A percentile compares a stretch with the other conserved stretches of the same genome.
Conservation (phyloP, 1,140 invertebrate species). For the Drosophila guanche region DNA sequence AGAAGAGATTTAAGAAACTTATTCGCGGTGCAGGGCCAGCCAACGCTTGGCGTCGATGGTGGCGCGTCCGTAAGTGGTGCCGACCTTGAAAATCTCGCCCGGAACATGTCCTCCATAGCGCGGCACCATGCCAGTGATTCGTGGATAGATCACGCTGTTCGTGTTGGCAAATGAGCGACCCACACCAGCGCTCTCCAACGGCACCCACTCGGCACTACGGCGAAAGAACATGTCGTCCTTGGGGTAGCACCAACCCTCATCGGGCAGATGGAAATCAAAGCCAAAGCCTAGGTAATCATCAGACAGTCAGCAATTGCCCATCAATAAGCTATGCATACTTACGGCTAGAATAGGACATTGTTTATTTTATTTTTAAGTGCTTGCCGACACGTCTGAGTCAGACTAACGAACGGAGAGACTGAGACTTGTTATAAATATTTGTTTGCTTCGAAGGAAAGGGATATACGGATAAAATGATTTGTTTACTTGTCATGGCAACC, state of each 20-base stretch:
- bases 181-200: constrained; percentile 84
- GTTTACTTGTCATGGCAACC: constrained; percentile 63
- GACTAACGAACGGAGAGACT: constrained; percentile 40
- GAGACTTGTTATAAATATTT: constrained; percentile 33
- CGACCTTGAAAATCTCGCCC: constrained; percentile 87
- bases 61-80: constrained; percentile 89
- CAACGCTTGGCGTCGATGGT: constrained; percentile 88
- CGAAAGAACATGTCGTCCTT: constrained; percentile 88
- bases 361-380: constrained; percentile 7
- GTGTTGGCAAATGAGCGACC: constrained; percentile 84
- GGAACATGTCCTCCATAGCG: constrained; percentile 90
- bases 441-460: constrained; percentile 28
- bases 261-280: constrained; percentile 64
- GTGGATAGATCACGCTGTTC: constrained; percentile 87
- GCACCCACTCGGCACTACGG: constrained; percentile 87
- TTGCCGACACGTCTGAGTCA: constrained; percentile 17
- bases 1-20: constrained; percentile 2
- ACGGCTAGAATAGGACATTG: constrained; percentile 63
- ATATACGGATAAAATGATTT: constrained; percentile 66
- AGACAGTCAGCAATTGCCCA: neutral
- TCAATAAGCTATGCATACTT: constrained; percentile 25
- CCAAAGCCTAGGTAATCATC: constrained; percentile 41
- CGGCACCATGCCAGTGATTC: constrained; percentile 88
- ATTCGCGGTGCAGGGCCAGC: constrained; percentile 83
- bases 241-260: constrained; percentile 84